Base-by-base conservation (phyloP, 1,140 invertebrate species). In the Hermatobates lingyangjiaoensis region DNA sequence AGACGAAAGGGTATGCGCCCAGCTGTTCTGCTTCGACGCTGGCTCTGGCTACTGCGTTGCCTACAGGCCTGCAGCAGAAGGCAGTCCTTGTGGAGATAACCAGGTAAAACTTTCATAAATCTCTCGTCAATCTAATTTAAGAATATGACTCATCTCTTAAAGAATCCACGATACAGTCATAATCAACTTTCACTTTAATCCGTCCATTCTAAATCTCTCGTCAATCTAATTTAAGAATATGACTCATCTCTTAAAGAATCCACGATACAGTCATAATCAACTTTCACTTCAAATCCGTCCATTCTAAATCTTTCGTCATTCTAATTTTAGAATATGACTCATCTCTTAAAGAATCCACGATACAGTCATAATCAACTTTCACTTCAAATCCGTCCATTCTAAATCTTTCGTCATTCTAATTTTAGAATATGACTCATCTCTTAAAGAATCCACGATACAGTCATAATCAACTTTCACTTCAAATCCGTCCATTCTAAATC, bases 41-140 rank as follows among this genome's bases (percentile, higher is more conserved):
- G 83, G 83, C 42, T 92, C 87, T 56, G 90, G 90, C 14, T 94
- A 93, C 67, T 94, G 90, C 68, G 89, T 94, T 47, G 88, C 89
- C 45, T 94, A 93, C 70, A 69, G 90, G 62, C 90, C 90, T 14
- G 90, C 90, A 20, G 90, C 90, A 2, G 90, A 94, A 69, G 90
- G 90, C 15, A 92, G 88, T 14, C 77, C 85, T 1, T 93, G 89
- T 66, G 90, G 90, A 30, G 87, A 91, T 70, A 86, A 87, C 62
- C 85, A 91, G 75, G 88, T 91, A 74, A 66, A 64, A 4, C n/a
- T 23, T 14, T 2, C 21, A 15, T 14, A 3, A 45, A 14, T 1
- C 2, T 21, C 20, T 14, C 14, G 2, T 18, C 21, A 21, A 21
- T 14, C 18, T 14, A n/a, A 10, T 14, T n/a, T 10, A 14, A 10